Base-by-base conservation (phyloP, 2,888 invertebrate genomes). In the Euzophera pinguis region DNA sequence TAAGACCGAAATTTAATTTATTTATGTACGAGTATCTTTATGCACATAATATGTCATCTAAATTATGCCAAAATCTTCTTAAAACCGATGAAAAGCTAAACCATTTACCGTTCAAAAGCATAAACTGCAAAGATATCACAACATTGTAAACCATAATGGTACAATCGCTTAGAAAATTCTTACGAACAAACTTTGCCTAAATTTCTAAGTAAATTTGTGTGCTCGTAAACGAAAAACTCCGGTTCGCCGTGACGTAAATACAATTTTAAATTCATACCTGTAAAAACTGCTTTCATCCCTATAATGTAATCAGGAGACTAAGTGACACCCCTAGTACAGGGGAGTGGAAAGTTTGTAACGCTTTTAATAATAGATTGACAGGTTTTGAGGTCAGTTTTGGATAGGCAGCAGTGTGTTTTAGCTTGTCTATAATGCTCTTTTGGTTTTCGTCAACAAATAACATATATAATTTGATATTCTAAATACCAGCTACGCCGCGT, bases 231-330 rank as follows among this genome's bases (percentile, higher is more conserved):
- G 42, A 27, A 48, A 54, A 49, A 51, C 22, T 43, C 60, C 59
- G 57, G 64, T 7, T 9, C 32, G 32, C 32, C 53, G 32, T 62
- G 62, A 68, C 63, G 72, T 65, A 70, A 72, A 78, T 63, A 71
- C 70, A 81, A 82, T 84, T 82, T 84, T 77, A 84, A 81, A 82
- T 84, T 81, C 76, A 79, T 73, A 77, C 70, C 73, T 77, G 73
- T 77, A 76, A 80, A 81, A 84, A 81, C 77, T 73, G 72, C 81
- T 83, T 81, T 81, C 77, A 81, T 81, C 79, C 75, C 71, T 69
- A 65, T 82, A 81, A 78, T 78, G 72, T 74, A 71, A 81, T 78
- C 71, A 57, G 64, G 62, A 65, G 67, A 69, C 72, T 77, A 72
- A 76, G 76, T 75, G 71, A 73, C 73, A 66, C 65, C 69, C 65